phyloP scores from a whole-genome alignment of 2,888 invertebrate genomes.

The Hydrotaea diabolus region DNA sequence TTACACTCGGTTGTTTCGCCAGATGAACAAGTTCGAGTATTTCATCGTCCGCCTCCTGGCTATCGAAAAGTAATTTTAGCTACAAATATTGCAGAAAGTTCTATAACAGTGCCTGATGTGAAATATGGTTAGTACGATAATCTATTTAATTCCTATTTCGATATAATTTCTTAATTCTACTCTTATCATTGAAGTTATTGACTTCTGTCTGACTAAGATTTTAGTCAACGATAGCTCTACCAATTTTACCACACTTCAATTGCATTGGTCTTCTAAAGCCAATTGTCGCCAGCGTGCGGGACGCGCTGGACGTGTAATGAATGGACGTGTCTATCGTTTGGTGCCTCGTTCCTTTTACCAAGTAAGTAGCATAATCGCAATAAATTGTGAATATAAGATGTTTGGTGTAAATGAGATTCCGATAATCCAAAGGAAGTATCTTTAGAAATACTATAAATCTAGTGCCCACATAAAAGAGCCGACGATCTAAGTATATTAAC shows the following conservation, averaged over 20 bases:
- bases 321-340: conserved; percentile 92
- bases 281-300: conserved; percentile 95
- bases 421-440: too few species aligned
- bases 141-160: neutral
- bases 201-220: conserved; percentile 95
- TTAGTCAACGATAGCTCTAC: conserved; percentile 88
- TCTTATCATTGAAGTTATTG: conserved; percentile 85
- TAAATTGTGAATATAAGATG: too few species aligned
- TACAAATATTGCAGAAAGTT: conserved; percentile 96
- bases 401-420: too few species aligned
- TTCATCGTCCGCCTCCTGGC: conserved; percentile 77
- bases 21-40: conserved; percentile 87
- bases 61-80: conserved; percentile 91
- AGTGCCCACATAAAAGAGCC: too few species aligned
- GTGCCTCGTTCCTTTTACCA: conserved; percentile 86
- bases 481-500: too few species aligned
- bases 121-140: conserved; percentile 84
- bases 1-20: conserved; percentile 90
- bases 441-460: too few species aligned
- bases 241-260: conserved; percentile 85
- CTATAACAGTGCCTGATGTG: conserved; percentile 93
- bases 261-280: conserved; percentile 94
- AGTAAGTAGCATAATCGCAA: conserved; percentile 75
- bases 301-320: conserved; percentile 92
- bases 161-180: neutral